Percentiles rank a stretch among this genome's conserved stretches.
These are phyloP conservation scores for Diplodus puntazzo DNA, from an alignment of 2,797 vertebrate species.

Conservation along the genomic window DNA sequence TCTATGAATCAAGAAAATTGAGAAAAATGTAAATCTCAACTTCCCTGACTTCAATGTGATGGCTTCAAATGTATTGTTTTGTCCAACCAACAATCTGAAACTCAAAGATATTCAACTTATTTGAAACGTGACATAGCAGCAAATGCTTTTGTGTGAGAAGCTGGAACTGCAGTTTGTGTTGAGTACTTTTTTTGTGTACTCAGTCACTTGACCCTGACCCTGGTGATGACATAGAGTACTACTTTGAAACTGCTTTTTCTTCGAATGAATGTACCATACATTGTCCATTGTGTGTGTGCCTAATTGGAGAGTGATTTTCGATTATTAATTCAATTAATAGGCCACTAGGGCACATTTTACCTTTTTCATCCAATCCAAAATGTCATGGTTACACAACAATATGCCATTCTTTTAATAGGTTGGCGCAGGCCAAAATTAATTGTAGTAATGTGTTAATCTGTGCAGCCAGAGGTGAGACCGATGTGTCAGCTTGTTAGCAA, in stretches of 20 bases:
- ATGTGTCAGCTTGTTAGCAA: constrained; percentile 38
- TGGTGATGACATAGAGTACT: not conserved
- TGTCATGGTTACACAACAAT: constrained; percentile 53
- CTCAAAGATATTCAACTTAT: too few species aligned
- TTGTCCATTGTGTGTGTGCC: not conserved
- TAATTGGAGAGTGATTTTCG: not conserved
- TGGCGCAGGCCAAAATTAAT: constrained; percentile 46
- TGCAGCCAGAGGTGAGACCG: constrained; percentile 43
- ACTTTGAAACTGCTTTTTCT: not conserved
- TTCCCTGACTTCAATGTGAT: too few species aligned
- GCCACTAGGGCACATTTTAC: not conserved
- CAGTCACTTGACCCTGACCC: too few species aligned
- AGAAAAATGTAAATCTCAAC: too few species aligned
- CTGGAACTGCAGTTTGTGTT: too few species aligned
- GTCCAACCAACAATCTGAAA: too few species aligned
- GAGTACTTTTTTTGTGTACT: too few species aligned
- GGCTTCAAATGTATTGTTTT: too few species aligned
- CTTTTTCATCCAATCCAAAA: constrained; percentile 16
- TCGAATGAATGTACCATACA: not conserved
- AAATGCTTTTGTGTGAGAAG: too few species aligned
- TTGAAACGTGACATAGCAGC: too few species aligned
- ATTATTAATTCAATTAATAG: constrained; percentile 4
- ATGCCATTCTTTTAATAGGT: constrained; percentile 50
- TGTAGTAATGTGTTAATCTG: constrained; percentile 62
- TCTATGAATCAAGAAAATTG: too few species aligned